Conservation (phyloP, 1,140 invertebrate genomes). For the Procambarus clarkii region DNA sequence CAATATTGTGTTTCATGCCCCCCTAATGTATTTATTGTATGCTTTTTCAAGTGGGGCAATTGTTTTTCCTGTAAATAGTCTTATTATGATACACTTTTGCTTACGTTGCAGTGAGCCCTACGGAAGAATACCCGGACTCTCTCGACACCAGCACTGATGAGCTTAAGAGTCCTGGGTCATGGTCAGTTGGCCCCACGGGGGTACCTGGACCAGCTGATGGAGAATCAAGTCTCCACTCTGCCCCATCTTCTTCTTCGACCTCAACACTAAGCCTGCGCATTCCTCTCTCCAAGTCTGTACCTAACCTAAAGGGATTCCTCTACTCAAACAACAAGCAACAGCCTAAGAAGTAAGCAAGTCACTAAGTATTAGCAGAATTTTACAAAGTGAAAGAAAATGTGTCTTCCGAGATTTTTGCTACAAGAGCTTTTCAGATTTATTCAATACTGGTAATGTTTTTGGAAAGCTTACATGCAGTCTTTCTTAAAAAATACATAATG, state of each 20-base stretch:
- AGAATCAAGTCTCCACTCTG: not conserved
- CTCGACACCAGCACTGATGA: conserved; percentile 32
- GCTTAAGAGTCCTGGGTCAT: conserved; percentile 40
- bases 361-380: too few relatives aligned
- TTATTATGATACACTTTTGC: not conserved
- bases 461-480: too few relatives aligned
- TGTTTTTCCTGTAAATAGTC: too few relatives aligned
- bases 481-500: too few relatives aligned
- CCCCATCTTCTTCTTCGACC: not conserved
- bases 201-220: conserved; percentile 26
- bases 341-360: conserved; percentile 72
- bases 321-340: conserved; percentile 44
- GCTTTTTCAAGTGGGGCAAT: too few relatives aligned
- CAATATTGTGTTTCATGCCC: too few relatives aligned
- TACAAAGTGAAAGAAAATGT: too few relatives aligned
- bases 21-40: too few relatives aligned
- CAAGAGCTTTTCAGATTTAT: too few relatives aligned
- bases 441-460: too few relatives aligned
- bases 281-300: conserved; percentile 50
- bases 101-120: conserved; percentile 17
- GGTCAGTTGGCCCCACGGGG: conserved; percentile 40
- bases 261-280: conserved; percentile 17
- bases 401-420: too few relatives aligned
- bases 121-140: conserved; percentile 8
- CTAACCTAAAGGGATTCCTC: conserved; percentile 53